Evolutionary conservation across 2,797 vertebrate genomes (phyloP).

Genomic region (Odontamblyopus rebecca): DNA sequence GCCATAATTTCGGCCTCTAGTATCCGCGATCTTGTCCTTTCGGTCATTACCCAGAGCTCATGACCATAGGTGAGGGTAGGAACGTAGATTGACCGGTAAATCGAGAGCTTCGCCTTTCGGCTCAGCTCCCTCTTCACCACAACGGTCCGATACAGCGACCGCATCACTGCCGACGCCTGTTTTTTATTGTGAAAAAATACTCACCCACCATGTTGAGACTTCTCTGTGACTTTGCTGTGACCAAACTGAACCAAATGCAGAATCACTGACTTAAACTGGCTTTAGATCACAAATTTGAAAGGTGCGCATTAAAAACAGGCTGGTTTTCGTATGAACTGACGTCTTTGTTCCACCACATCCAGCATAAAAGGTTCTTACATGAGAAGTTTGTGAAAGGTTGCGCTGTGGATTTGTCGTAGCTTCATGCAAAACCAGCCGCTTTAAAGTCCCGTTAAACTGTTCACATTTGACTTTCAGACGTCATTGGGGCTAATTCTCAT

Average conservation of each 20-base stretch:
- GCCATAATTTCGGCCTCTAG: no score
- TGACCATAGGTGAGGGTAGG: no score
- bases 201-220: no score
- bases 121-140: no score
- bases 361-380: not conserved
- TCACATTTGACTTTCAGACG: constrained; percentile 3
- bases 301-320: not conserved
- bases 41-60: no score
- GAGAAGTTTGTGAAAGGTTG: not conserved
- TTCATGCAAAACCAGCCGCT: not conserved
- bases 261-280: not conserved
- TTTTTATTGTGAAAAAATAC: no score
- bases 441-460: not conserved
- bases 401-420: not conserved
- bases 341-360: not conserved
- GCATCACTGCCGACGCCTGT: no score
- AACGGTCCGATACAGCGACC: no score
- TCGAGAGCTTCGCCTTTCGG: no score
- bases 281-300: not conserved
- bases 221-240: not conserved
- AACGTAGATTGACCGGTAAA: no score
- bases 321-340: not conserved
- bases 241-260: not conserved
- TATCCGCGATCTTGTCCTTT: no score
- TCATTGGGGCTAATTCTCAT: not conserved